A percentile compares a stretch with the other conserved stretches of the same genome.
Evolutionary conservation across 1,140 invertebrate genomes (phyloP).

Genomic region (Ceratina australensis): DNA sequence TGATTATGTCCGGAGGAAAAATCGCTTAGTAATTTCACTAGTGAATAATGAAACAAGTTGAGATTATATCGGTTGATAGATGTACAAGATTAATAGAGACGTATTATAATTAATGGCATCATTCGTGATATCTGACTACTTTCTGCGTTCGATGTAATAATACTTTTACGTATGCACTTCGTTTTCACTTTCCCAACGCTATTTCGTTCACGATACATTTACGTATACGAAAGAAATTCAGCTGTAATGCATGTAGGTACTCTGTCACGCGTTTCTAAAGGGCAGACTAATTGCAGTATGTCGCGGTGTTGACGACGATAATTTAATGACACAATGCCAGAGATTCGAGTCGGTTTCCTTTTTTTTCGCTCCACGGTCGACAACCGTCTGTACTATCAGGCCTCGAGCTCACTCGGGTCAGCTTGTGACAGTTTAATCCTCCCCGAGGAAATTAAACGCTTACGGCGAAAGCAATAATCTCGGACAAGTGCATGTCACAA

Average conservation of each 20-base stretch:
- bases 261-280: not conserved
- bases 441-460: not conserved
- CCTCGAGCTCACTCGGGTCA: not conserved
- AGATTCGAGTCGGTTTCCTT: not conserved
- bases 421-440: slow-evolving; percentile 20
- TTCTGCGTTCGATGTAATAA: too few relatives aligned
- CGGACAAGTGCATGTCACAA: too few relatives aligned
- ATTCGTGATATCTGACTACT: too few relatives aligned
- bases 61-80: too few relatives aligned
- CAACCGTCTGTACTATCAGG: not conserved
- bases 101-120: too few relatives aligned
- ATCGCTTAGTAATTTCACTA: not conserved
- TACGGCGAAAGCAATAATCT: not conserved
- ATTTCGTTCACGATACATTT: too few relatives aligned
- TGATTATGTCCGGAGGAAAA: not conserved
- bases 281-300: slow-evolving; percentile 20
- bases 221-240: not conserved
- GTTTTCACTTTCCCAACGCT: too few relatives aligned
- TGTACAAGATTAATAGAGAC: too few relatives aligned
- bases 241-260: not conserved
- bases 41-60: not conserved
- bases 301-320: slow-evolving; percentile 15
- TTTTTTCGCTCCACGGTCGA: not conserved
- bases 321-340: slow-evolving; percentile 23
- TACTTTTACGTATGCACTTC: too few relatives aligned